phyloP scores from a whole-genome alignment of 2,797 vertebrate species.

The Tadarida brasiliensis region DNA sequence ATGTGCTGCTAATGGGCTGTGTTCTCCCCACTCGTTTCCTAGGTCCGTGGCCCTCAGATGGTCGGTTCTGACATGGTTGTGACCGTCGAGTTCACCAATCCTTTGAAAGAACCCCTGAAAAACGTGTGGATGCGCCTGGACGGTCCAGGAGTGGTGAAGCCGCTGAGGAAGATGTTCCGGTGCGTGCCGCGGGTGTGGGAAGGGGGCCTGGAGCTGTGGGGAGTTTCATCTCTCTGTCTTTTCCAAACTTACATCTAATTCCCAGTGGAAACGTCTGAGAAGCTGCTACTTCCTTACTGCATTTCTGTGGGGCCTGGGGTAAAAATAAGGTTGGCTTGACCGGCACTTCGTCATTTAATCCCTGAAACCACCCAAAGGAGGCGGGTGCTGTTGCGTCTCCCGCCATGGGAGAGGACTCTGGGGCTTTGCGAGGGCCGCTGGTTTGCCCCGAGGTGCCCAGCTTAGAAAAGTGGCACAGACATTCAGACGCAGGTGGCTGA shows the following conservation, averaged over 20 bases:
- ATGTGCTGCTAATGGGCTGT: neutral
- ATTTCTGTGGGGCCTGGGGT: neutral
- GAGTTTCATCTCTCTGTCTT: neutral
- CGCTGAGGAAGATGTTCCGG: slow-evolving; percentile 91
- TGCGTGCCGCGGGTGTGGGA: slow-evolving; percentile 78
- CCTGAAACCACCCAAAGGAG: neutral
- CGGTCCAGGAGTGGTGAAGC: slow-evolving; percentile 91
- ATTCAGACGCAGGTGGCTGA: neutral
- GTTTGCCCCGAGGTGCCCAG: neutral
- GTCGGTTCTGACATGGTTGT: slow-evolving; percentile 90
- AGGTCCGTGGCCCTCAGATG: slow-evolving; percentile 89
- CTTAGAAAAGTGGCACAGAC: neutral
- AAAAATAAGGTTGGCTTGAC: neutral
- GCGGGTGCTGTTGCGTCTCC: neutral
- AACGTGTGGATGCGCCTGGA: slow-evolving; percentile 92
- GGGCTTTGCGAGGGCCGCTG: neutral
- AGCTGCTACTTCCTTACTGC: neutral
- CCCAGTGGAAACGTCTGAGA: neutral
- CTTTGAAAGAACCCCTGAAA: slow-evolving; percentile 91
- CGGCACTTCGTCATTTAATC: neutral
- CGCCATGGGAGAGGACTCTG: neutral
- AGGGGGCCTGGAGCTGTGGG: neutral
- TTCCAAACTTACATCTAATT: neutral
- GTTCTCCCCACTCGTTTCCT: slow-evolving; percentile 49
- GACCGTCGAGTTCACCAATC: slow-evolving; percentile 94